These are phyloP conservation scores for Chloroceryle inda DNA, from an alignment of 2,797 vertebrate species.

Conservation along the genomic window DNA sequence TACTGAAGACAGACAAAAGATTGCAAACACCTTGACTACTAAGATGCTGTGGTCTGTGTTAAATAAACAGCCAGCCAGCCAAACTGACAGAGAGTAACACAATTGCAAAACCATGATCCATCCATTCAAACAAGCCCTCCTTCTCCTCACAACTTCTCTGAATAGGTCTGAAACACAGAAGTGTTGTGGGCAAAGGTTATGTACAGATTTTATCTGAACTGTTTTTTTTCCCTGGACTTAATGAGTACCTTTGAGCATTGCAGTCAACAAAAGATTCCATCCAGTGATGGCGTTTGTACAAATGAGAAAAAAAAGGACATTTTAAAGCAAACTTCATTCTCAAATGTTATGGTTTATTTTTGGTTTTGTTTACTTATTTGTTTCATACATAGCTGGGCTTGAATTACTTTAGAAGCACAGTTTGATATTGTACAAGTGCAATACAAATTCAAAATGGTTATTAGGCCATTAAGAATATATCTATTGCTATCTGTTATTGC, in stretches of 20 bases:
- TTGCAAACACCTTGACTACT: neutral
- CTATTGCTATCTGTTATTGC: conserved; percentile 28
- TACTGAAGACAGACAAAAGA: neutral
- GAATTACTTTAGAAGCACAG: neutral
- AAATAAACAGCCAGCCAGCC: neutral
- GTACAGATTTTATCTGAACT: neutral
- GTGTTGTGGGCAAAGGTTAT: conserved; percentile 30
- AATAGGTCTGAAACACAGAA: conserved; percentile 9
- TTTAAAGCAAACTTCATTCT: conserved; percentile 58
- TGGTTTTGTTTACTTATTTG: neutral
- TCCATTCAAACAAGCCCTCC: neutral
- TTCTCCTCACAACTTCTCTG: neutral
- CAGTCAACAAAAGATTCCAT: conserved; percentile 26
- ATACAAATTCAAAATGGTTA: conserved; percentile 50
- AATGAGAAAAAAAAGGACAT: conserved; percentile 56
- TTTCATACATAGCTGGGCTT: neutral
- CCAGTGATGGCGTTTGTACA: conserved; percentile 48
- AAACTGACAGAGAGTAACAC: neutral
- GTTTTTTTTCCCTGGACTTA: conserved; percentile 7
- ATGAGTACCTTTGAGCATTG: conserved; percentile 60
- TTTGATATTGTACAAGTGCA: neutral
- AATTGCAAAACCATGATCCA: neutral
- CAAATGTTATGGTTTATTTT: neutral
- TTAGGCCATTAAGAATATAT: conserved; percentile 30
- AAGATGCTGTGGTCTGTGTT: neutral